Evolutionary conservation across 2,113 vertebrate species (phyloP).

Genomic region (Malurus cyaneus): DNA sequence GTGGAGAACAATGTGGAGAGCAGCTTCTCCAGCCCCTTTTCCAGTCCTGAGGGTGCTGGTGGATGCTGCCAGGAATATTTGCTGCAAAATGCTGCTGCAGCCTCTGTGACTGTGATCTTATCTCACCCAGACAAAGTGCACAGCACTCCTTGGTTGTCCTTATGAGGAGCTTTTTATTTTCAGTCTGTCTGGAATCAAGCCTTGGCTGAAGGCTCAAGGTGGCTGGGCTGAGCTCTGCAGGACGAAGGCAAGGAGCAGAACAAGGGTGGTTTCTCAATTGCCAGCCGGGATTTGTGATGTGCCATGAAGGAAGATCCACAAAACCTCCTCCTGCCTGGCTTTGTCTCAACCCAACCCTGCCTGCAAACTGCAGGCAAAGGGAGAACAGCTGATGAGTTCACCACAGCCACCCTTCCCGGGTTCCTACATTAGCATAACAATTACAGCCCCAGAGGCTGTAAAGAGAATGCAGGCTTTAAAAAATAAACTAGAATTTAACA

Average conservation of each 20-base stretch:
- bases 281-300: not conserved
- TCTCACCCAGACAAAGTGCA: not conserved
- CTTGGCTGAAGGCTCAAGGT: not conserved
- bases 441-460: slow-evolving; percentile 12
- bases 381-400: not conserved
- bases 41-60: not conserved
- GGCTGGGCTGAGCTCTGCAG: not conserved
- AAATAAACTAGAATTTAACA: not conserved
- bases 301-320: not conserved
- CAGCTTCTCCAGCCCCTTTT: not conserved
- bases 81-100: not conserved
- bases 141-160: not conserved
- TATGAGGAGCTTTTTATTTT: not conserved
- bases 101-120: not conserved
- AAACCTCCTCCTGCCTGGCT: not conserved
- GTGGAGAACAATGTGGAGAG: not conserved
- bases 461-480: not conserved
- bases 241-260: not conserved
- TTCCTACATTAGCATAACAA: slow-evolving; percentile 30
- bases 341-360: not conserved
- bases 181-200: not conserved
- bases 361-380: not conserved
- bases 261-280: not conserved
- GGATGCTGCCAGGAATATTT: not conserved
- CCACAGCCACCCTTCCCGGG: not conserved